phyloP scores from a whole-genome alignment of 2,888 invertebrate species.

The Bibio marci region DNA sequence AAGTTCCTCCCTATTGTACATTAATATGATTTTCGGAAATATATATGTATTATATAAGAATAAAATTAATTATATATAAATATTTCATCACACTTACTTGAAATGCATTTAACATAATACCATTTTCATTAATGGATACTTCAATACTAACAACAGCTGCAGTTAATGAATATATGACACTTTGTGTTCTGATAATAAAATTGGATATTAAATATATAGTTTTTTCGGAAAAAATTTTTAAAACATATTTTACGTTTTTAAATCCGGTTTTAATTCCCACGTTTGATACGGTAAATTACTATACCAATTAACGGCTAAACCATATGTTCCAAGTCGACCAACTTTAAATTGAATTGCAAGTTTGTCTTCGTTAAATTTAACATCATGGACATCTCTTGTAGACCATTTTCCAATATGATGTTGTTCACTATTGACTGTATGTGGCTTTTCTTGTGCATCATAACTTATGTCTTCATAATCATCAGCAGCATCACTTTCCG shows the following conservation, averaged over 20 bases:
- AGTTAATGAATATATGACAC: slow-evolving; percentile 30
- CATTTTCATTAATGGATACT: slow-evolving; percentile 31
- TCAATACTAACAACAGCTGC: slow-evolving; percentile 39
- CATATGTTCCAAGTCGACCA: slow-evolving; percentile 47
- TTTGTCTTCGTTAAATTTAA: slow-evolving; percentile 74
- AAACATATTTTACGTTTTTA: slow-evolving; percentile 35
- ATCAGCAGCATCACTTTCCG: slow-evolving; percentile 1
- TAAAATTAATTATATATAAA: too few species aligned
- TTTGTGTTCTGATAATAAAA: too few species aligned
- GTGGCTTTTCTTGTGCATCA: neutral
- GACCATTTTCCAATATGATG: slow-evolving; percentile 40
- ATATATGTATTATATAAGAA: neutral
- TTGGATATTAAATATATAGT: too few species aligned
- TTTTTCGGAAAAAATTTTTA: too few species aligned
- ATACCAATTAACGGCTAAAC: slow-evolving; percentile 54
- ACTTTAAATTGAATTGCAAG: slow-evolving; percentile 59
- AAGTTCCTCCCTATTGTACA: slow-evolving; percentile 15
- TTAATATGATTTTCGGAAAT: neutral
- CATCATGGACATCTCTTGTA: slow-evolving; percentile 53
- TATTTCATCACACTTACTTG: too few species aligned
- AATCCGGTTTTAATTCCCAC: slow-evolving; percentile 64
- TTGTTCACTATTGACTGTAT: too few species aligned
- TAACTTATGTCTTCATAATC: slow-evolving; percentile 5
- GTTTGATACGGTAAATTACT: slow-evolving; percentile 72
- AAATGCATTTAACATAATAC: slow-evolving; percentile 25